phyloP scores from a whole-genome alignment of 2,888 invertebrate genomes.

The Cephalotes varians region DNA sequence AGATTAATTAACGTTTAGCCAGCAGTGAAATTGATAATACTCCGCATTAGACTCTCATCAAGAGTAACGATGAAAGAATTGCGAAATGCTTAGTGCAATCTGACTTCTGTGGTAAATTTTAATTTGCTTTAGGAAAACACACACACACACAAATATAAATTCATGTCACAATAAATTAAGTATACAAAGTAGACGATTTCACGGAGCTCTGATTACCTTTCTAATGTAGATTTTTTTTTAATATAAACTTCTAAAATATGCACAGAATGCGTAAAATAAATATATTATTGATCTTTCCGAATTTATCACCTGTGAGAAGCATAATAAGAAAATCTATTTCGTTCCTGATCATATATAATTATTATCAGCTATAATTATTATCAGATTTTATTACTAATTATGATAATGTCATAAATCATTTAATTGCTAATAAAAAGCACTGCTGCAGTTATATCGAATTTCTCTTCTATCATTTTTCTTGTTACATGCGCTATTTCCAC shows the following conservation, averaged over 20 bases:
- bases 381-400: neutral
- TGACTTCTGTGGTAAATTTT: neutral
- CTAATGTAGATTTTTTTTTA: constrained; percentile 69
- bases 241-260: constrained; percentile 9
- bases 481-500: constrained; percentile 4
- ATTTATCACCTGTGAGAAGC: neutral
- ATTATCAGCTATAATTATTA: neutral
- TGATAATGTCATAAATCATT: neutral
- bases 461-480: constrained; percentile 7
- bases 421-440: neutral
- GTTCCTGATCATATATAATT: neutral
- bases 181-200: constrained; percentile 64
- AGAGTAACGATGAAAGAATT: constrained; percentile 1
- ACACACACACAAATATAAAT: neutral
- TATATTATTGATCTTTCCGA: neutral
- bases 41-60: constrained; percentile 20
- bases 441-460: neutral
- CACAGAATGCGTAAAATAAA: neutral
- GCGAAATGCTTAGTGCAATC: neutral
- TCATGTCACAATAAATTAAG: constrained; percentile 61
- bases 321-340: neutral
- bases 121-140: neutral
- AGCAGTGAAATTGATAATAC: constrained; percentile 28
- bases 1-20: constrained; percentile 47
- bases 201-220: constrained; percentile 65